Evolutionary conservation across 2,797 vertebrate species (phyloP).

Genomic region (Bradypodion ventrale): DNA sequence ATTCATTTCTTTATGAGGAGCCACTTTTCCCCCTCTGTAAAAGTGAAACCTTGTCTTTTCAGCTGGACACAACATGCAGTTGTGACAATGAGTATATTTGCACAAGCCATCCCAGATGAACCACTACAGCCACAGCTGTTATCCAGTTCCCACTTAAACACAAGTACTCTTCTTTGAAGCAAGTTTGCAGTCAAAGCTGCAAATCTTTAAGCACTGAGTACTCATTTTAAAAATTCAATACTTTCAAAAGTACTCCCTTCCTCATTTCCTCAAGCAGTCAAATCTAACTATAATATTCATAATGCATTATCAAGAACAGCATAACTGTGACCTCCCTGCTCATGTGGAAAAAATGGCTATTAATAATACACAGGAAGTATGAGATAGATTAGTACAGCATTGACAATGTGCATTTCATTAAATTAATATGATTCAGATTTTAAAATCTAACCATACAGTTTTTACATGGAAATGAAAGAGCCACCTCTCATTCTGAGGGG

Average conservation of each 20-base stretch:
- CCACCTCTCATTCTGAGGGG: slow-evolving; percentile 9
- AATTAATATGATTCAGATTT: slow-evolving; percentile 34
- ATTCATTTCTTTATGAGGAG: not conserved
- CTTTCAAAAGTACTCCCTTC: not conserved
- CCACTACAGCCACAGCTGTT: not conserved
- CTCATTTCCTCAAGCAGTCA: not conserved
- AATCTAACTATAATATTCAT: slow-evolving; percentile 6
- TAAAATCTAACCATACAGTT: slow-evolving; percentile 10
- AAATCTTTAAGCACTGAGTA: not conserved
- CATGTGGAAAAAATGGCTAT: slow-evolving; percentile 23
- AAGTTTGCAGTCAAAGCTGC: not conserved
- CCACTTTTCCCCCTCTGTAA: not conserved
- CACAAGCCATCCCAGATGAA: not conserved
- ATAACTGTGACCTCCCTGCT: slow-evolving; percentile 21
- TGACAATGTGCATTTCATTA: slow-evolving; percentile 36
- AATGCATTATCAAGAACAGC: slow-evolving; percentile 6
- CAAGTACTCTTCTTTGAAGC: not conserved
- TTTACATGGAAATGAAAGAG: slow-evolving; percentile 14
- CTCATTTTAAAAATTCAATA: too few relatives aligned
- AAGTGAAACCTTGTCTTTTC: not conserved
- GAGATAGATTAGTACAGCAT: slow-evolving; percentile 33
- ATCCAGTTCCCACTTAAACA: not conserved
- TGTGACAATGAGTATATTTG: not conserved
- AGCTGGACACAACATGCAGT: not conserved
- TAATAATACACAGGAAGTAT: slow-evolving; percentile 30